Evolutionary conservation across 2,797 vertebrate genomes (phyloP), one percentile per base, ranked within the genome.

Genomic region (Dromococcyx pavoninus): DNA sequence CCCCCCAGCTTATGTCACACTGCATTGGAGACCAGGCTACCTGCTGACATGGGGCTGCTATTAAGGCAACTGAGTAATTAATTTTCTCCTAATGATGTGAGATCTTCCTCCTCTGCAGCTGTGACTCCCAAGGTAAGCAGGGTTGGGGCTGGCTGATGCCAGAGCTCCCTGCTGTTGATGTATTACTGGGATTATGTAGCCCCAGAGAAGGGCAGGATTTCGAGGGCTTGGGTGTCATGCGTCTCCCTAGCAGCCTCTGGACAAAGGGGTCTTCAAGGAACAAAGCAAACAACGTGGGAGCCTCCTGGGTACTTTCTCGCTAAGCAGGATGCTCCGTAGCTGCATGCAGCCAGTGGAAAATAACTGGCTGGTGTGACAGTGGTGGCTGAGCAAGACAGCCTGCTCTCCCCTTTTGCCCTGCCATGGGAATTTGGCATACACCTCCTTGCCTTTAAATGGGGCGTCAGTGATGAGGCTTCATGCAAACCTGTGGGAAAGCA

Each of bases 11-110:
- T 24, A 24, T 12, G 11, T 43, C 65, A 43, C 1, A 0, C 43
- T 67, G 64, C 37, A 15, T 58, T 77, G 37, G 23, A 88, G 44
- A 62, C 51, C 15, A 67, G 53, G 15, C 37, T 93, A 58, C 70
- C 85, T 88, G 75, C 79, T 88, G 83, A 69, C 32, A 73, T 39
- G 24, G 62, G 50, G 66, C 39, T 81, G 66, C 74, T 72, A 66
- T 94, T 90, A 78, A 94, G 56, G 90, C 77, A 91, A 88, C 58
- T 41, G 51, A 58, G 70, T 91, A 91, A 88, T 94, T 80, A 91
- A 86, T 94, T 96, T 91, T 94, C 70, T 82, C 33, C 32, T 94
- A 91, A 95, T 57, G 48, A 91, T 4, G 4, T 32, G 66, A 86
- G 27, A 43, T 58, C 32, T 95, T 94, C 64, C 44, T 94, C 39